phyloP scores from a whole-genome alignment of 2,888 invertebrate genomes.

The Cenopis cana region DNA sequence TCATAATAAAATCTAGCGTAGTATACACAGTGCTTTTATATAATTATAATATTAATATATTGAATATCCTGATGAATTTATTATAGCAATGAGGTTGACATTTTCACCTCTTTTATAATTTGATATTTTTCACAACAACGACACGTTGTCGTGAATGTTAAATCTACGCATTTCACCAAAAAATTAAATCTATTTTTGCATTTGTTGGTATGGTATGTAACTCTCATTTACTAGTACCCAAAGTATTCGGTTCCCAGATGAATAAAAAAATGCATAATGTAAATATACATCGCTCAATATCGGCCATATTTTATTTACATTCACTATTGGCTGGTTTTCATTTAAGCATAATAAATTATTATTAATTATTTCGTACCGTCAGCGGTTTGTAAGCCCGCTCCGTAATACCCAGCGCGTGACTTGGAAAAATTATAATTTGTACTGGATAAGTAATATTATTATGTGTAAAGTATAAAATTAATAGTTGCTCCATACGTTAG shows the following conservation, averaged over 20 bases:
- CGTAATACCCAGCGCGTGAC: constrained; percentile 10
- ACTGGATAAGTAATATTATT: constrained; percentile 69
- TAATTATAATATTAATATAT: not conserved
- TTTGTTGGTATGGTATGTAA: constrained; percentile 16
- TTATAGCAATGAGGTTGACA: not conserved
- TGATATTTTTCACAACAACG: not conserved
- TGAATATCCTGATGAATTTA: not conserved
- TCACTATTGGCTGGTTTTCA: constrained; percentile 40
- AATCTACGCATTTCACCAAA: not conserved
- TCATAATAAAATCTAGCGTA: not conserved
- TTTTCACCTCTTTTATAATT: constrained; percentile 1
- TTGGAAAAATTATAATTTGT: constrained; percentile 66
- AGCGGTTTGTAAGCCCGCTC: constrained; percentile 8
- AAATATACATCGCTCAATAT: constrained; percentile 45
- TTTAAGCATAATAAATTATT: constrained; percentile 47
- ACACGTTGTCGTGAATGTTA: constrained; percentile 16
- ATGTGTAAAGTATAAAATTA: constrained; percentile 70
- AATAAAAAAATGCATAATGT: constrained; percentile 41
- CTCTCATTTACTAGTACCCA: constrained; percentile 18
- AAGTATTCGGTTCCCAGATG: constrained; percentile 32
- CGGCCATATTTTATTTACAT: constrained; percentile 38
- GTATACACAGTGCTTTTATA: not conserved
- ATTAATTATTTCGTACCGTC: constrained; percentile 42
- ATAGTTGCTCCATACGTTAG: constrained; percentile 59
- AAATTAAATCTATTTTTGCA: not conserved